phyloP scores from a whole-genome alignment of 2,113 vertebrate species.

The Tachysurus fulvidraco region DNA sequence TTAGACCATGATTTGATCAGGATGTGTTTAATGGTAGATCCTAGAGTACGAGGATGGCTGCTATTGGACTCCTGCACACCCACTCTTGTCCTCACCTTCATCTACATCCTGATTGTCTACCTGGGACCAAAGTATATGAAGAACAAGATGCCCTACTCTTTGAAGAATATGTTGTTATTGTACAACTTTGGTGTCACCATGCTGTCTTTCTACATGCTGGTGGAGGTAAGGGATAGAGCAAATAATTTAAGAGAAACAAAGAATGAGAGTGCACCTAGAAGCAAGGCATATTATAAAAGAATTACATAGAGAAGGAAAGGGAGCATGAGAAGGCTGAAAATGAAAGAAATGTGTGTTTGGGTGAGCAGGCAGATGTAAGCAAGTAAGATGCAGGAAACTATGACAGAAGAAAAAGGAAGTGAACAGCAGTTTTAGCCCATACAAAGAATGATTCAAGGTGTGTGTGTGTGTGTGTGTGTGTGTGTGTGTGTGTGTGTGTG shows the following conservation, averaged over 20 bases:
- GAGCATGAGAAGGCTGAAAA: not conserved
- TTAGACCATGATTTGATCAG: not conserved
- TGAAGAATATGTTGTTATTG: conserved; percentile 77
- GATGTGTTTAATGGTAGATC: conserved; percentile 65
- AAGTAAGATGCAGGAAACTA: not conserved
- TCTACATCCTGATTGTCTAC: conserved; percentile 79
- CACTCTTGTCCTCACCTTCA: conserved; percentile 76
- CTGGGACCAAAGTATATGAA: conserved; percentile 82
- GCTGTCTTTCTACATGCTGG: conserved; percentile 84
- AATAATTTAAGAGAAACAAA: not conserved
- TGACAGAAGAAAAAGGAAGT: not conserved
- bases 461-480: conserved; percentile 32
- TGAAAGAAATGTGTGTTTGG: not conserved
- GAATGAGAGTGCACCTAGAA: not conserved
- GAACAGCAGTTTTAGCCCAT: not conserved
- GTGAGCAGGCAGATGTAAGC: no score
- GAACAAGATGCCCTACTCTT: conserved; percentile 78
- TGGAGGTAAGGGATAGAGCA: conserved; percentile 72
- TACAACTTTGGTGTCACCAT: conserved; percentile 84
- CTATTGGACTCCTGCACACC: conserved; percentile 86
- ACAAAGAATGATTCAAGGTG: not conserved
- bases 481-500: conserved; percentile 37
- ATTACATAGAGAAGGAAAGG: not conserved
- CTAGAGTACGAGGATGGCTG: conserved; percentile 85
- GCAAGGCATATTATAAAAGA: not conserved